These are phyloP conservation scores for Matsumurasca onukii DNA, from an alignment of 1,140 invertebrate species.

Conservation along the genomic window DNA sequence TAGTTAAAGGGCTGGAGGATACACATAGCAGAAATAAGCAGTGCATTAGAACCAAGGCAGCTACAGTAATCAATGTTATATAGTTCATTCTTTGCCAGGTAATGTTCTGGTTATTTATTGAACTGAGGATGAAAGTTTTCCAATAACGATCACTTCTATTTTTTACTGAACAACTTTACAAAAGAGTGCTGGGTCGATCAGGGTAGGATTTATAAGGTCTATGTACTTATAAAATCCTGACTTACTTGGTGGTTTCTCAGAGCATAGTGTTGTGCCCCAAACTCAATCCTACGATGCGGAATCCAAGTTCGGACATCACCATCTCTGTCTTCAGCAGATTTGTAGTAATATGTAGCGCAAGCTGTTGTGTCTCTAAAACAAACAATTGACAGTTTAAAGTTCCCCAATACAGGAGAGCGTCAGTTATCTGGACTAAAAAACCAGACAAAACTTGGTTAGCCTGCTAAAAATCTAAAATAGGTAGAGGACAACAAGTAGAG, in stretches of 20 bases:
- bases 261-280: conserved; percentile 46
- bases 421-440: not conserved
- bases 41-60: too few relatives aligned
- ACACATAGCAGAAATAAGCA: too few relatives aligned
- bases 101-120: too few relatives aligned
- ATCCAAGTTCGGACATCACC: conserved; percentile 45
- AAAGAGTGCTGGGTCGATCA: not conserved
- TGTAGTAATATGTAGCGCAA: conserved; percentile 55
- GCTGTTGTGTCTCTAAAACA: conserved; percentile 57
- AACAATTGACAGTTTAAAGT: conserved; percentile 4
- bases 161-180: not conserved
- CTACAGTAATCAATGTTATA: too few relatives aligned
- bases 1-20: too few relatives aligned
- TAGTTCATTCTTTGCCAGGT: too few relatives aligned
- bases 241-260: conserved; percentile 47
- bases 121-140: too few relatives aligned
- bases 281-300: conserved; percentile 43
- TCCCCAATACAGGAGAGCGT: not conserved
- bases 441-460: not conserved
- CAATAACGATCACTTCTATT: too few relatives aligned
- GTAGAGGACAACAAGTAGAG: too few relatives aligned
- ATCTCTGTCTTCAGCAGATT: conserved; percentile 44
- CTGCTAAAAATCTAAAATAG: too few relatives aligned
- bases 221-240: too few relatives aligned
- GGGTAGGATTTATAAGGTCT: too few relatives aligned